phyloP scores from a whole-genome alignment of 2,797 vertebrate species.

The Brotula barbata region DNA sequence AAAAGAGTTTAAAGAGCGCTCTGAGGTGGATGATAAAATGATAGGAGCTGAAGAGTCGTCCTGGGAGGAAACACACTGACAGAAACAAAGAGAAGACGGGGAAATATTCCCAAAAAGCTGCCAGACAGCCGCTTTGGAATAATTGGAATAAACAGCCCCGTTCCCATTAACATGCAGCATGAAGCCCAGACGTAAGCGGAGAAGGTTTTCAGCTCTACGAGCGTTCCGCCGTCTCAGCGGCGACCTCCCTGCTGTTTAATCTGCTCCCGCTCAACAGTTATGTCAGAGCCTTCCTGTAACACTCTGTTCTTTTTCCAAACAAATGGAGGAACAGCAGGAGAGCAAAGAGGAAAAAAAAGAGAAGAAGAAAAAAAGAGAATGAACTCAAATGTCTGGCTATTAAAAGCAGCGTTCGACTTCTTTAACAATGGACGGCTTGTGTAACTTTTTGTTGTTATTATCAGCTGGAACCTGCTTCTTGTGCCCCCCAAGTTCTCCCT shows the following conservation, averaged over 20 bases:
- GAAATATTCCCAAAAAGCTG: no score
- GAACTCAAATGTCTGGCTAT: background rate
- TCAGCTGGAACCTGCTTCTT: background rate
- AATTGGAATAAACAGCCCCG: no score
- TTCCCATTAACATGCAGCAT: no score
- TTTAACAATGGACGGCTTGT: slow-evolving; percentile 12
- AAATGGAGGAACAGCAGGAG: slow-evolving; percentile 15
- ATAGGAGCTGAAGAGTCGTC: no score
- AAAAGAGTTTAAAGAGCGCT: no score
- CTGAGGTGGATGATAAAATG: no score
- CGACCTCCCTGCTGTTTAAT: slow-evolving; percentile 29
- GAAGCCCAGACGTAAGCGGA: background rate
- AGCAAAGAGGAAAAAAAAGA: background rate
- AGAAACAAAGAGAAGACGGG: no score
- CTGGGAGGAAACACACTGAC: no score
- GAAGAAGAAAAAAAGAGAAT: background rate
- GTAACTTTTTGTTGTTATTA: slow-evolving; percentile 10
- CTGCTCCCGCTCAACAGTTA: slow-evolving; percentile 23
- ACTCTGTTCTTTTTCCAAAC: slow-evolving; percentile 5
- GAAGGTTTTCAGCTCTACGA: slow-evolving; percentile 29
- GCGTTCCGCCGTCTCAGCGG: slow-evolving; percentile 12
- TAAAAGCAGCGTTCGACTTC: slow-evolving; percentile 1
- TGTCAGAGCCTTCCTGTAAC: slow-evolving; percentile 10
- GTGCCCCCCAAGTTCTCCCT: no score
- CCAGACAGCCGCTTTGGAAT: no score